Evolutionary conservation across 2,113 vertebrate species (phyloP).

Genomic region (Xenopus tropicalis): DNA sequence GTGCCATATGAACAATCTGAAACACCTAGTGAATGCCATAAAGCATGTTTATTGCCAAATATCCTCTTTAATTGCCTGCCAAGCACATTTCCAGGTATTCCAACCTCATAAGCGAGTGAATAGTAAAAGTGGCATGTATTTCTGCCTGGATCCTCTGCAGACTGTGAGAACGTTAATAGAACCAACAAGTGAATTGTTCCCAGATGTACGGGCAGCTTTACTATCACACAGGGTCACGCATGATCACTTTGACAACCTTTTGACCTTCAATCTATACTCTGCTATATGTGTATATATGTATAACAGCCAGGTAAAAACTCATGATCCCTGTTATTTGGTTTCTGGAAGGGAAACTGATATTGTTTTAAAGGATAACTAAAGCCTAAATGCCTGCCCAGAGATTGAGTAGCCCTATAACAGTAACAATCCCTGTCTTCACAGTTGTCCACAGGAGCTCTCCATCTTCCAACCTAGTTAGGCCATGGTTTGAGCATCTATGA

Average conservation of each 20-base stretch:
- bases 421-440: too few species aligned
- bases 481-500: too few species aligned
- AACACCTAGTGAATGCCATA: conserved; percentile 32
- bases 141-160: conserved; percentile 28
- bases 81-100: conserved; percentile 40
- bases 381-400: too few species aligned
- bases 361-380: too few species aligned
- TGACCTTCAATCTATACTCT: conserved; percentile 13
- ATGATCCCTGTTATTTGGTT: too few species aligned
- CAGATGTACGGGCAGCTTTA: conserved; percentile 24
- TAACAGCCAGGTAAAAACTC: too few species aligned
- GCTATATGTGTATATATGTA: neutral
- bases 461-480: too few species aligned
- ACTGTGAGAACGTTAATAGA: conserved; percentile 28
- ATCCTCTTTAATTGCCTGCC: conserved; percentile 41
- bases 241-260: conserved; percentile 9
- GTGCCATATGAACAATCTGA: conserved; percentile 13
- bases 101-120: conserved; percentile 37
- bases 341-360: too few species aligned
- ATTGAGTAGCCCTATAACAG: too few species aligned
- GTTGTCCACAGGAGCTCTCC: too few species aligned
- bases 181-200: conserved; percentile 19
- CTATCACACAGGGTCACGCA: conserved; percentile 26
- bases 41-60: conserved; percentile 27
- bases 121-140: conserved; percentile 43